Conservation (phyloP, 1,140 invertebrate genomes). For the Euwallacea similis region DNA sequence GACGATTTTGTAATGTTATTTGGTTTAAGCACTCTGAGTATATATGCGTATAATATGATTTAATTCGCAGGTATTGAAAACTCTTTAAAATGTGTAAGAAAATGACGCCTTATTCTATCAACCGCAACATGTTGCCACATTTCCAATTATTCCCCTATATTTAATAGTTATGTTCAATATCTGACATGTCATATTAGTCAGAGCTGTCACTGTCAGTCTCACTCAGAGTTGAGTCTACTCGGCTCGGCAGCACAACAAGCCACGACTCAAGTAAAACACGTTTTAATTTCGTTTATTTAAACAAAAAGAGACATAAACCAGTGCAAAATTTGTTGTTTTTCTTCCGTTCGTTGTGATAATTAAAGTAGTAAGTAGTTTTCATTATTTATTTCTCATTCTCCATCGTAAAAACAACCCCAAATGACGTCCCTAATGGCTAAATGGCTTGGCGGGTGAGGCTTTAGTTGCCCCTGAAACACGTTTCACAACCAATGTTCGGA, state of each 20-base stretch:
- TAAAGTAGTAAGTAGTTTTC: constrained; percentile 31
- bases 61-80: no score
- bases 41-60: no score
- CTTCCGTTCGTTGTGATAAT: constrained; percentile 14
- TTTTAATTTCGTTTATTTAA: constrained; percentile 29
- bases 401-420: not conserved
- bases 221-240: constrained; percentile 2
- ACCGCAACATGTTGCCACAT: no score
- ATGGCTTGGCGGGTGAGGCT: constrained; percentile 27
- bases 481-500: constrained; percentile 11
- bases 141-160: no score
- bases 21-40: no score
- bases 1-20: no score
- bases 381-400: not conserved
- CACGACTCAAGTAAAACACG: constrained; percentile 9
- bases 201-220: no score
- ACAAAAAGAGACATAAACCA: constrained; percentile 21
- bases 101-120: no score
- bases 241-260: constrained; percentile 32
- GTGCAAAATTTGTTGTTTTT: constrained; percentile 21
- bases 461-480: constrained; percentile 24
- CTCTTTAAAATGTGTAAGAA: no score
- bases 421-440: not conserved
- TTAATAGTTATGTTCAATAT: no score
- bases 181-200: no score